These are phyloP conservation scores for Orchesellides sinensis DNA, from an alignment of 2,888 invertebrate genomes.

Conservation along the genomic window DNA sequence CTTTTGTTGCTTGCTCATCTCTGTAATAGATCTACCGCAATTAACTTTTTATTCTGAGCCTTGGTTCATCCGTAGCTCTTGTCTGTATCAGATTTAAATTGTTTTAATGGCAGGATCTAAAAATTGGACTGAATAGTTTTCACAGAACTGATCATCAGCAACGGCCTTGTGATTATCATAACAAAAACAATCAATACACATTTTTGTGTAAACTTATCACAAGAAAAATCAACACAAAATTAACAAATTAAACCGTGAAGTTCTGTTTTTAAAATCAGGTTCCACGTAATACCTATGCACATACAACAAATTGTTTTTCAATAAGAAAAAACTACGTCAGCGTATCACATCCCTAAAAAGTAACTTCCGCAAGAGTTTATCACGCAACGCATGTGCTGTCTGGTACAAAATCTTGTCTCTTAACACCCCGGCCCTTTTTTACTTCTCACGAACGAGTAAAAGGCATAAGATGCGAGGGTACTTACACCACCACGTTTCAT, in stretches of 20 bases:
- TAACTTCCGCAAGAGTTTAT: no score
- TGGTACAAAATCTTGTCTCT: constrained; percentile 26
- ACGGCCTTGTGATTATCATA: neutral
- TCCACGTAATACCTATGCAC: neutral
- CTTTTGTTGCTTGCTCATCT: constrained; percentile 15
- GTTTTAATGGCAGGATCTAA: neutral
- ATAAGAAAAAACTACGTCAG: no score
- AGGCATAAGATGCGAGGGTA: constrained; percentile 8
- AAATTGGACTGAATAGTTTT: neutral
- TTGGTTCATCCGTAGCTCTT: neutral
- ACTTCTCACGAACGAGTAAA: no score
- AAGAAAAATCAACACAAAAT: constrained; percentile 48
- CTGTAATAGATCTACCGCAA: constrained; percentile 14
- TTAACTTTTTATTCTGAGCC: constrained; percentile 49
- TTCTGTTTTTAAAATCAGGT: neutral
- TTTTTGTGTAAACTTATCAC: neutral
- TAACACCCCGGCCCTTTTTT: constrained; percentile 34
- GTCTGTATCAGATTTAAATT: constrained; percentile 7
- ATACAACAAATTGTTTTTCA: neutral
- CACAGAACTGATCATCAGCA: constrained; percentile 7
- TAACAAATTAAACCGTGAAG: constrained; percentile 36
- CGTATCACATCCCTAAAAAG: no score
- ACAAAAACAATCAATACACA: neutral
- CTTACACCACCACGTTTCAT: constrained; percentile 52
- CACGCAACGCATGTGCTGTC: constrained; percentile 28